Conservation (phyloP, 2,888 invertebrate species). For the Pyrgus malvae region DNA sequence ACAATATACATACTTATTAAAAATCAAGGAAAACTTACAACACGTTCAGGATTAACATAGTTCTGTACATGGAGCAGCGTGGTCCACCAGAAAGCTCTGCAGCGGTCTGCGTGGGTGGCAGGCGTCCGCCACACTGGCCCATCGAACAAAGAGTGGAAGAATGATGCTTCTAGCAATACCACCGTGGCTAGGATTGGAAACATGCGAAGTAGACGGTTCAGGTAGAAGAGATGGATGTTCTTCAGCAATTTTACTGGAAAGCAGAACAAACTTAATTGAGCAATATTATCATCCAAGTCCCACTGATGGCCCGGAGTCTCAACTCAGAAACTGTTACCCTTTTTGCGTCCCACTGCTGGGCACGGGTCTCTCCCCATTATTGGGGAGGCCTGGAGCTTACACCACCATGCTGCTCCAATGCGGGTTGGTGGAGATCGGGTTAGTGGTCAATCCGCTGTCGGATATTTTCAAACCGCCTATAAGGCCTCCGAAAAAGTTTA, state of each 20-base stretch:
- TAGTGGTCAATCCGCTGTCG: too few relatives aligned
- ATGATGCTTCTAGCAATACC: conserved; percentile 48
- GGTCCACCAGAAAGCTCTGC: conserved; percentile 58
- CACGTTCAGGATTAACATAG: conserved; percentile 40
- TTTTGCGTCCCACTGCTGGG: too few relatives aligned
- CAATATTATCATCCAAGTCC: too few relatives aligned
- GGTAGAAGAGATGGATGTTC: conserved; percentile 54
- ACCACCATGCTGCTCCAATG: too few relatives aligned
- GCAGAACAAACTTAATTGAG: conserved; percentile 2
- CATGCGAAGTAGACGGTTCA: conserved; percentile 55
- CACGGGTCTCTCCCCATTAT: too few relatives aligned
- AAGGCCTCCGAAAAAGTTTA: too few relatives aligned
- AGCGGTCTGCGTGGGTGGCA: conserved; percentile 38
- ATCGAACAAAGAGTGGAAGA: conserved; percentile 46
- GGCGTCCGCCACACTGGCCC: conserved; percentile 48
- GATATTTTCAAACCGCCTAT: too few relatives aligned
- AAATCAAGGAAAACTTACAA: conserved; percentile 40
- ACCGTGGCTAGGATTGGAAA: conserved; percentile 51
- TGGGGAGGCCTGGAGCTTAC: too few relatives aligned
- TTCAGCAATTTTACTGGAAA: conserved; percentile 38
- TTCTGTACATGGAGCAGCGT: conserved; percentile 58
- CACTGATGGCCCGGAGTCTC: too few relatives aligned
- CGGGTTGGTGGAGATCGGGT: too few relatives aligned
- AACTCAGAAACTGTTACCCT: too few relatives aligned
- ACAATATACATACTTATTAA: too few relatives aligned